Base-by-base conservation (phyloP, 2,888 invertebrate species). In the Sepiola atlantica region DNA sequence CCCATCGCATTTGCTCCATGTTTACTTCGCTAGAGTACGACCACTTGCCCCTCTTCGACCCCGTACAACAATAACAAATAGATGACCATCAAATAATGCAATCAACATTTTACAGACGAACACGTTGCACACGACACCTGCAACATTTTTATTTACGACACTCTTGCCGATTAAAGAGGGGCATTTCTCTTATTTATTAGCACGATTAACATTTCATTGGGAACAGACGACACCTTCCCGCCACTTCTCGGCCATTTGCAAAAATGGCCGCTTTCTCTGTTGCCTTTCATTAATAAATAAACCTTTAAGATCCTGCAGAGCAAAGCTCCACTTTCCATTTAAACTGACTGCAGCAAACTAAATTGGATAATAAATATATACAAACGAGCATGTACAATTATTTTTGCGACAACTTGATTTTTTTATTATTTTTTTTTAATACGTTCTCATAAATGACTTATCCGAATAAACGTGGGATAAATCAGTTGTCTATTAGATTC, bases 361-460 rank as follows among this genome's bases (percentile, higher is more conserved):
- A 77, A 77, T 77, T n/a, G 77, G 77, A 77, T 77, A 77, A 77
- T 77, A 77, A 77, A 77, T 77, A 77, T 77, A n/a, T 77, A 77
- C 16, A 77, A 77, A 77, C 77, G 77, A 77, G n/a, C 77, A 77
- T 77, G 77, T 32, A 32, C 77, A n/a, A 77, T 77, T 77, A 77
- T 77, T 77, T 77, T 77, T n/a, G 77, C 77, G 77, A 77, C 77
- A 77, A 77, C 77, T 77, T 77, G 77, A 77, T 77, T 77, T 77
- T 77, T 77, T 77, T 77, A 77, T 77, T 77, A 77, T n/a, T n/a
- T n/a, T 77, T 77, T 77, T 2, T 77, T n/a, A 77, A 77, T 77
- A n/a, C 10, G n/a, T n/a, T n/a, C 16, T 77, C 77, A 77, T 32
- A 77, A n/a, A n/a, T 77, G n/a, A 77, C n/a, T 77, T 77, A 77